Conservation (phyloP, 2,888 invertebrate genomes). For the Pollenia labialis region DNA sequence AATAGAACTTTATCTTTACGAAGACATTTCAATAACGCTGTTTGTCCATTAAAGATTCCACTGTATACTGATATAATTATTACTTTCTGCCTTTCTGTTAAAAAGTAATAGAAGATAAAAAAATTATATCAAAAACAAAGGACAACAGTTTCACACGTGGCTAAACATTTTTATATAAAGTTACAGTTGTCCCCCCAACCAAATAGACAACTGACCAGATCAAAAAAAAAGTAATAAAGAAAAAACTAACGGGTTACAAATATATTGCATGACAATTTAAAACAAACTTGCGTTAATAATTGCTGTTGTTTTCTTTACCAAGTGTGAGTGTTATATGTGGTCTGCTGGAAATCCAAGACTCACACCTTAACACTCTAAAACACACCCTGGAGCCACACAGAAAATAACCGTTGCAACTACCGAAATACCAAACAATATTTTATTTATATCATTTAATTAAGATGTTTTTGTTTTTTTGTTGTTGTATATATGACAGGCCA, state of each 20-base stretch:
- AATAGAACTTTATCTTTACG: too few species aligned
- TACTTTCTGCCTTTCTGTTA: conserved; percentile 8
- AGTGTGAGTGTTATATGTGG: background rate
- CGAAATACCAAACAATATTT: background rate
- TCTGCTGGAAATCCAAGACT: conserved; percentile 6
- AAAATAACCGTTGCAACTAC: conserved; percentile 11
- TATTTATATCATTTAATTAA: conserved; percentile 60
- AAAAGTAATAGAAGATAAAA: background rate
- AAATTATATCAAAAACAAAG: conserved; percentile 32
- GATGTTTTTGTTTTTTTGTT: conserved; percentile 67
- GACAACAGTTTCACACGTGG: conserved; percentile 46
- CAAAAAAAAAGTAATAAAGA: conserved; percentile 15
- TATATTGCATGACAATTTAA: conserved; percentile 51
- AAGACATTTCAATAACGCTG: background rate
- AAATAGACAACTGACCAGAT: conserved; percentile 41
- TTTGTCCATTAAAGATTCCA: background rate
- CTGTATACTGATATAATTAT: background rate
- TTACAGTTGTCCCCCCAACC: conserved; percentile 12
- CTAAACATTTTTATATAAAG: conserved; percentile 49
- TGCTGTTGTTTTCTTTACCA: conserved; percentile 10
- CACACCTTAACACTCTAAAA: background rate
- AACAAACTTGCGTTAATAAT: conserved; percentile 61
- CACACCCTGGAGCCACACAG: background rate
- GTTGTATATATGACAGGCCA: conserved; percentile 37
- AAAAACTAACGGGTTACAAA: conserved; percentile 55